phyloP scores from a whole-genome alignment of 2,888 invertebrate species.

The Mylabris sibirica region DNA sequence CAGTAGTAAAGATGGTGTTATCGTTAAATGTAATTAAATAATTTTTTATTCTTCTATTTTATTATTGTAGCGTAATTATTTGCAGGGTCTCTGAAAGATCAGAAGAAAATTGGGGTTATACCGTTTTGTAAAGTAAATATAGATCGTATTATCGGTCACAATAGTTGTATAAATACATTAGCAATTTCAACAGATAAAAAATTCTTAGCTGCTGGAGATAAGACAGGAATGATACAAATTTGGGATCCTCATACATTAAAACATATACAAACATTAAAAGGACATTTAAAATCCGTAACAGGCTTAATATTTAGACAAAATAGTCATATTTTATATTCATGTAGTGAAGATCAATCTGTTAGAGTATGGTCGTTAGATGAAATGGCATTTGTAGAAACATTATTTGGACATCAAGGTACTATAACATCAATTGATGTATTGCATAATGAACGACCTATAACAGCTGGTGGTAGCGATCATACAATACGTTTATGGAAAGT shows the following conservation, averaged over 20 bases:
- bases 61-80: slow-evolving; percentile 10
- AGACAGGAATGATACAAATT: slow-evolving; percentile 75
- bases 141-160: slow-evolving; percentile 51
- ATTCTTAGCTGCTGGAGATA: slow-evolving; percentile 80
- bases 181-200: slow-evolving; percentile 82
- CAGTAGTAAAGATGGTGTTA: slow-evolving; percentile 86
- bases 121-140: slow-evolving; percentile 58
- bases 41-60: neutral
- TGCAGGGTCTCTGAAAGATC: slow-evolving; percentile 68
- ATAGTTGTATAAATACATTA: slow-evolving; percentile 67
- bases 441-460: slow-evolving; percentile 83
- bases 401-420: slow-evolving; percentile 90
- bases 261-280: slow-evolving; percentile 80
- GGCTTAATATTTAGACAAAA: slow-evolving; percentile 86
- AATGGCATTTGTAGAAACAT: slow-evolving; percentile 93
- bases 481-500: slow-evolving; percentile 95
- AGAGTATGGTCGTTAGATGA: slow-evolving; percentile 97
- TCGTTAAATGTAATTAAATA: slow-evolving; percentile 79
- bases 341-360: slow-evolving; percentile 79
- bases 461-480: slow-evolving; percentile 88
- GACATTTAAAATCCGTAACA: slow-evolving; percentile 77
- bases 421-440: slow-evolving; percentile 90
- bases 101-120: slow-evolving; percentile 67
- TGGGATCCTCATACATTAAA: slow-evolving; percentile 83
- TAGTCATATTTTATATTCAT: slow-evolving; percentile 85